Evolutionary conservation across 2,888 invertebrate species (phyloP), one percentile per base, ranked within the genome.

Genomic region (Melanostoma scalare): DNA sequence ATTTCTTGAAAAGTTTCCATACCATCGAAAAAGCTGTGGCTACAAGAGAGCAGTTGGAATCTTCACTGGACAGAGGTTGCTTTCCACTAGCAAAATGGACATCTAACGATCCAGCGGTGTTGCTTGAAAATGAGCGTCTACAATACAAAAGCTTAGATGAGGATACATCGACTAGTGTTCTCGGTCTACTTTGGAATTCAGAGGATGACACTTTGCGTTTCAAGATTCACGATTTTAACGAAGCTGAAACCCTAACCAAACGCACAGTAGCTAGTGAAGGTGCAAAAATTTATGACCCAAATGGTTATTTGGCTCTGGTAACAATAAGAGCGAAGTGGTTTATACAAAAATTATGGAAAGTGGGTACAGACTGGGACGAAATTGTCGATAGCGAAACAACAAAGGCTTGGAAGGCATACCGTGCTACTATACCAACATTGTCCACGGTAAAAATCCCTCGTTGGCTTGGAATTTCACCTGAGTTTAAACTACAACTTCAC

Each of bases 281-380:
- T 44, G 44, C 44, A 5, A 44, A n/a, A 44, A 44, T 44, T 44
- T 44, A 3, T 6, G 44, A 44, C 44, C 44, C 44, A 44, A 44
- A 44, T 44, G 44, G 44, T 44, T 44, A 44, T 9, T 9, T 44
- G 6, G 10, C 44, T 44, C 36, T n/a, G n/a, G 8, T 55, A 6
- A 35, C 55, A 30, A 10, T 10, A n/a, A 3, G 55, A 4, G n/a
- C 10, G 3, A 36, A 55, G 55, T 10, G 6, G 44, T 44, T 44
- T n/a, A 44, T 44, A 3, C 44, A 44, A 44, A 44, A 44, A 5
- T 44, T 44, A 8, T 44, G n/a, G 44, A 8, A 10, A 5, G 8
- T 44, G n/a, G 44, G 44, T 8, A 10, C n/a, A 44, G n/a, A 44
- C n/a, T 44, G 44, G 44, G 44, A 44, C 8, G 44, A 44, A 44